Evolutionary conservation across 2,797 vertebrate genomes (phyloP), one percentile per base, ranked within the genome.

Genomic region (Momotus momota): DNA sequence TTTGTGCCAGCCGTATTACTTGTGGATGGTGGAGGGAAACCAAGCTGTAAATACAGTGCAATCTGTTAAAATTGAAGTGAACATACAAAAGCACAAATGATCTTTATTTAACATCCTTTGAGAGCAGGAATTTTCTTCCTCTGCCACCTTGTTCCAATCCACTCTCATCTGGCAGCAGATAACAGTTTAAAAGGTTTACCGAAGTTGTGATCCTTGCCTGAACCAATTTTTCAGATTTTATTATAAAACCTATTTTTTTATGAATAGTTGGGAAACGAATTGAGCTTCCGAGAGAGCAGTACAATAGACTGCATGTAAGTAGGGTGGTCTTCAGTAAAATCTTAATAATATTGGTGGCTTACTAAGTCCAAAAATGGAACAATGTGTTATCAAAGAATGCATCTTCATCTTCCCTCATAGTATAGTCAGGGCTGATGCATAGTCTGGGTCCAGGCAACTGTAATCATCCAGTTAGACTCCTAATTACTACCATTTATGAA

Each of bases 1-100:
- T 80, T 88, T 71, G 54, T 61, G 92, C 88, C 75, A 67, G 70
- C 70, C 27, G 6, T 25, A 10, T 60, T 84, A 33, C 66, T 77
- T 41, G 62, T 70, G 82, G 31, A 72, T 8, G 9, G 66, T 51
- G 60, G 79, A 71, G 62, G 82, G 66, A 80, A 67, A 84, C 22
- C 45, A 73, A 86, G 73, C 62, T 88, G 64, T 74, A 57, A 88
- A 67, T 35, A 67, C 38, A 86, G 73, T 91, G 55, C 41, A 46
- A 9, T 88, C 35, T 73, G 38, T 81, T 89, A 66, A 75, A 67
- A 81, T 45, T 29, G 15, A 51, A 79, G n/a, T 9, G 25, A 85
- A n/a, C 4, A 4, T 6, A 5, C 22, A 66, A 77, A 89, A 71
- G 2, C 38, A 62, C 35, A 67, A 55, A 29, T 58, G 0, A 27